These are phyloP conservation scores for Okapia johnstoni DNA, from an alignment of 2,113 vertebrate genomes.

Conservation along the genomic window DNA sequence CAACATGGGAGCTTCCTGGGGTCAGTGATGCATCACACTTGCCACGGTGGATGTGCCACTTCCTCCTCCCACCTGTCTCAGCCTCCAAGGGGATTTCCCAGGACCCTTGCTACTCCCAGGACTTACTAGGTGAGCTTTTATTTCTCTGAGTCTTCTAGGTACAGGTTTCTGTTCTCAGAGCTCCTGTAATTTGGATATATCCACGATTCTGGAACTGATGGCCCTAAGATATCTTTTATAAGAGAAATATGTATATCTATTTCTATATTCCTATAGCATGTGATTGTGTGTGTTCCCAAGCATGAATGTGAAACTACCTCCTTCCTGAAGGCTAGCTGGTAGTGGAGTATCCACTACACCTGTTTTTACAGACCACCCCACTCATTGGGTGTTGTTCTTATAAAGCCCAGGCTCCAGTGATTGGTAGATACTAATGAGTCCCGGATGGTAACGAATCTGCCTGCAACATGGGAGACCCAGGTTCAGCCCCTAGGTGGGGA, in stretches of 20 bases:
- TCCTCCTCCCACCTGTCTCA: background rate
- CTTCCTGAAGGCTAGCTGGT: background rate
- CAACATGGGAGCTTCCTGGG: background rate
- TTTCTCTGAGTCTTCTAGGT: background rate
- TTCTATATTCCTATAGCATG: background rate
- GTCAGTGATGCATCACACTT: rapidly evolving
- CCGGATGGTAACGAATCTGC: background rate
- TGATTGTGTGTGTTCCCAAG: background rate
- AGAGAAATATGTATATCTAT: background rate
- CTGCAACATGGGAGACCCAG: background rate
- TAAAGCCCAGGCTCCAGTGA: background rate
- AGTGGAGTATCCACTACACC: background rate
- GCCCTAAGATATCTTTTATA: background rate
- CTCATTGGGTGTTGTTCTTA: background rate
- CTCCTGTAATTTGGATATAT: background rate
- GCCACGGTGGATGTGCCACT: rapidly evolving
- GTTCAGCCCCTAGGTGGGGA: background rate
- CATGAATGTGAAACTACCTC: background rate
- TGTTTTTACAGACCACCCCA: no score
- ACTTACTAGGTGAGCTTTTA: background rate
- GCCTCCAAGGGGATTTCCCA: background rate
- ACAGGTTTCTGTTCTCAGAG: background rate
- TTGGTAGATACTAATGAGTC: background rate
- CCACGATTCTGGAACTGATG: background rate
- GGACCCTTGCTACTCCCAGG: background rate